Conservation (phyloP, 2,797 vertebrate species). For the Meda fulgida region DNA sequence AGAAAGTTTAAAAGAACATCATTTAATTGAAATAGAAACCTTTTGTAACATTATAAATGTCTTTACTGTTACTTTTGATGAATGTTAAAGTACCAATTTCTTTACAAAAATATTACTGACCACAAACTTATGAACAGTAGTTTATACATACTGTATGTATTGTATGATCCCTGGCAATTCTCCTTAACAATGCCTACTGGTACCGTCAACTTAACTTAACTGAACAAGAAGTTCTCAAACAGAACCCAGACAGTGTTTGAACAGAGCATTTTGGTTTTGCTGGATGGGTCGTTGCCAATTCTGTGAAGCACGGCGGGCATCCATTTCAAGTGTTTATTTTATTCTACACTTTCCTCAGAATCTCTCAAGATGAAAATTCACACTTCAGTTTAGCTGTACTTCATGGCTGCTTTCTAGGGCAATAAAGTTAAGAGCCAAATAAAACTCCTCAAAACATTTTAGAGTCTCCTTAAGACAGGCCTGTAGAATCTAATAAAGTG, state of each 20-base stretch:
- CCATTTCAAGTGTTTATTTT: conserved; percentile 31
- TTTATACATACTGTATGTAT: too few species aligned
- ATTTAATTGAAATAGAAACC: not conserved
- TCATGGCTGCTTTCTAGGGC: conserved; percentile 1
- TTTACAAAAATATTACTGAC: not conserved
- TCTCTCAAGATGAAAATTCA: conserved; percentile 10
- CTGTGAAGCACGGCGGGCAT: not conserved
- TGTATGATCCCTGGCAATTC: not conserved
- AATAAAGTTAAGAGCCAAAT: conserved; percentile 34
- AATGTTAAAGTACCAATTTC: not conserved
- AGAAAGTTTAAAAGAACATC: not conserved
- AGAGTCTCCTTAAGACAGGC: not conserved
- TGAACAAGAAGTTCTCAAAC: not conserved
- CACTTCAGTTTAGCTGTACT: conserved; percentile 2
- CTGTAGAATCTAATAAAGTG: conserved; percentile 15
- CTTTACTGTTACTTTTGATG: too few species aligned
- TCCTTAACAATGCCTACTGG: not conserved
- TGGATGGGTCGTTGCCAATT: conserved; percentile 12
- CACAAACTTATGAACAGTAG: not conserved
- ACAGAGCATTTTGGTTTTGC: not conserved
- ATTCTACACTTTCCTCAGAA: conserved; percentile 1
- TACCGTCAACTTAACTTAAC: not conserved
- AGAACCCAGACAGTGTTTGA: conserved; percentile 16
- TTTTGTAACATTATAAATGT: not conserved
- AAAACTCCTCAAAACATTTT: conserved; percentile 18